Base-by-base conservation (phyloP, 2,113 vertebrate species). In the Platycercus adscitus region DNA sequence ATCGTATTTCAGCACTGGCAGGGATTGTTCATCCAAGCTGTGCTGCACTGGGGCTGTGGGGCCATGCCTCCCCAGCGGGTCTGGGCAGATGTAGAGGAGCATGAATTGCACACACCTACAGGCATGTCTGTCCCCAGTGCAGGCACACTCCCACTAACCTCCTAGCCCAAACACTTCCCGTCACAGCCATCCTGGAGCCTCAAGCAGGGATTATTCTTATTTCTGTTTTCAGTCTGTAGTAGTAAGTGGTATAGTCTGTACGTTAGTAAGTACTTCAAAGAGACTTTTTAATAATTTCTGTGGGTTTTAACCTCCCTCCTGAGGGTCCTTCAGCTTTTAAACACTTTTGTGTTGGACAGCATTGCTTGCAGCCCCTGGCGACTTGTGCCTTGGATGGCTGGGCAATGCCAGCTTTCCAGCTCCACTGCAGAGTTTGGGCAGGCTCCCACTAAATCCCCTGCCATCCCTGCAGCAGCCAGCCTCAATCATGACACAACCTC, bases 11-110 rank as follows among this genome's bases (percentile, higher is more conserved):
- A 31, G 41, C 5, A 8, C 16, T 33, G 53, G 43, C 28, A 49
- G 43, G 37, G 28, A 14, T 41, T 2, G 0, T 31, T 82, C 0
- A 6, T 26, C 24, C 4, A 4, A 37, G 43, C 35, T 0, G 0
- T 55, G 53, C 24, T 12, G 9, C 1, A 0, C 0, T 0, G 0
- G 43, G 49, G 21, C 56, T 79, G 23, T 2, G 15, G 21, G 13
- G 23, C 25, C 4, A 6, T 37, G 29, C 49, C 75, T 41, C 17
- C 21, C 39, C 73, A 49, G 41, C 2, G 5, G 16, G 6, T 29
- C 39, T 0, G 52, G 28, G 49, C 43, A 77, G 25, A 17, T 1
- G 2, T 31, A 44, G 14, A 77, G 28, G 7, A 3, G 13, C 46
- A 15, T 5, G 23, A 66, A 56, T 10, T 5, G 5, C n/a, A 26